Conservation (phyloP, 2,888 invertebrate species). For the Lepidocyrtoides sp. region DNA sequence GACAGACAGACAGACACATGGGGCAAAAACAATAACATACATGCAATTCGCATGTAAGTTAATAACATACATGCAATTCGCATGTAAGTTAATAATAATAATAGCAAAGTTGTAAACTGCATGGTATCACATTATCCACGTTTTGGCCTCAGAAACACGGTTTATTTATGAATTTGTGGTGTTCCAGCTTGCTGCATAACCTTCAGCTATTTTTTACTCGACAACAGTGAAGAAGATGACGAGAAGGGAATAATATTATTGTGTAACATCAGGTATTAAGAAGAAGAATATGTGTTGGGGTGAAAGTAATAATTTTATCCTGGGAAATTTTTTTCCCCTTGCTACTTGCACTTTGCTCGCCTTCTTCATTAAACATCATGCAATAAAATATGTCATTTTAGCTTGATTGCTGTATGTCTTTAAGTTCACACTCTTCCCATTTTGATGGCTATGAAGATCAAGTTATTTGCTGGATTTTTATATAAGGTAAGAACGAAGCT, state of each 20-base stretch:
- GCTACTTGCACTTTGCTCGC: not conserved
- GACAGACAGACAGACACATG: not conserved
- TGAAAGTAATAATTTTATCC: not conserved
- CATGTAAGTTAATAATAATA: not conserved
- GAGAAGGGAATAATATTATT: not conserved
- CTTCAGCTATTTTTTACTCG: not conserved
- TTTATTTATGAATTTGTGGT: slow-evolving; percentile 27
- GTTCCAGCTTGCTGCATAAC: not conserved
- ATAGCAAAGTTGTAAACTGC: not conserved
- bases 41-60: too few species aligned
- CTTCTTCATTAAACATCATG: not conserved
- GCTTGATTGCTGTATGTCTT: not conserved
- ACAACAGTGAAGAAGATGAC: not conserved
- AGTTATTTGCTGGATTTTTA: too few species aligned
- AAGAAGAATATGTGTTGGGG: not conserved
- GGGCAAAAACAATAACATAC: too few species aligned
- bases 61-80: too few species aligned
- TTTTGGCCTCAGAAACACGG: not conserved
- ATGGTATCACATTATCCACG: not conserved
- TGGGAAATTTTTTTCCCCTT: slow-evolving; percentile 17
- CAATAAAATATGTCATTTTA: not conserved
- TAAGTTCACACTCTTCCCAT: not conserved
- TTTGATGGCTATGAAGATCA: not conserved
- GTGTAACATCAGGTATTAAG: not conserved
- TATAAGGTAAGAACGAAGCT: too few species aligned